phyloP scores from a whole-genome alignment of 2,113 vertebrate genomes.

The Gorsachius goisagi region DNA sequence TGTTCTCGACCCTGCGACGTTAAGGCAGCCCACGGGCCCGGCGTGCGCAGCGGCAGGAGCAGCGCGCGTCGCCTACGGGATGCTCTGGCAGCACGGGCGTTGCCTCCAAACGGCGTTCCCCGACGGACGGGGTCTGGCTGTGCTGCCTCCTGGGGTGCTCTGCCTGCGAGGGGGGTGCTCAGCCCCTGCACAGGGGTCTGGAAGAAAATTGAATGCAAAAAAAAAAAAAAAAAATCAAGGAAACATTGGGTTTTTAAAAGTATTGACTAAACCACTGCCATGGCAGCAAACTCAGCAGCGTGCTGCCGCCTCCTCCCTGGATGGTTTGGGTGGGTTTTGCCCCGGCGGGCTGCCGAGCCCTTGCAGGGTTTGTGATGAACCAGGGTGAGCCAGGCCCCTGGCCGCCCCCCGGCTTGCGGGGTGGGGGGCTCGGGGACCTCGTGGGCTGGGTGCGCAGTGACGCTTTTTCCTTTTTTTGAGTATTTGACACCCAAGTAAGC shows the following conservation, averaged over 20 bases:
- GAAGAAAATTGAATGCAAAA: background rate
- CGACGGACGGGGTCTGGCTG: background rate
- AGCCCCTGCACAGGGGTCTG: background rate
- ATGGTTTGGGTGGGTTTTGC: background rate
- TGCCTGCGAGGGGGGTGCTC: background rate
- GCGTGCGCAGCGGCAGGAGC: too few relatives aligned
- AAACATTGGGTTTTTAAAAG: background rate
- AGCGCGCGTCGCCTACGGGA: background rate
- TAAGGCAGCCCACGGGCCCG: too few relatives aligned
- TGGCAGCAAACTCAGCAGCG: too few relatives aligned
- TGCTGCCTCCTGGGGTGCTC: background rate
- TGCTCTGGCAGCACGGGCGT: background rate
- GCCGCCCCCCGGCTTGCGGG: background rate
- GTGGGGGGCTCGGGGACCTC: background rate
- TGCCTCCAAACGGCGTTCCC: background rate
- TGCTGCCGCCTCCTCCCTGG: background rate
- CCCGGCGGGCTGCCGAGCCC: rapidly evolving
- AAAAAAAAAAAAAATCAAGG: background rate
- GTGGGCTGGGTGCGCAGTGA: background rate
- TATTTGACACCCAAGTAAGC: background rate
- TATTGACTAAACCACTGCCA: background rate
- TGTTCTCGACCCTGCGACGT: background rate
- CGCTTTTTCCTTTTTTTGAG: background rate
- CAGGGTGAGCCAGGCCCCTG: background rate
- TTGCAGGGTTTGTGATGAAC: too few relatives aligned